These are phyloP conservation scores for Drosophila aldrichi DNA, from an alignment of 2,888 invertebrate species.

Conservation along the genomic window DNA sequence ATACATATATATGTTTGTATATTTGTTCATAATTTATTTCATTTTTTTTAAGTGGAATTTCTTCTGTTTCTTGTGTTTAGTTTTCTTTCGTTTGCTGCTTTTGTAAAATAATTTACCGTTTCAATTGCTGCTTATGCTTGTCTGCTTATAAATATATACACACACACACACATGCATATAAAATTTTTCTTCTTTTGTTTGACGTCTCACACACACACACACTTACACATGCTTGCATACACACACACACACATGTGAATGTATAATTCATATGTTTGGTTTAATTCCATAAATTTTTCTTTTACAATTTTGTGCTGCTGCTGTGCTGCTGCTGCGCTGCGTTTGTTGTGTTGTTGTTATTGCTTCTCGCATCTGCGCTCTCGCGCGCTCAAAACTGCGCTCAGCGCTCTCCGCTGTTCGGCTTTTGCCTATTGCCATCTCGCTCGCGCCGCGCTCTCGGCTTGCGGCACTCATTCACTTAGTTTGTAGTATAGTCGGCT, in stretches of 20 bases:
- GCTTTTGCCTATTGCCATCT: slow-evolving; percentile 3
- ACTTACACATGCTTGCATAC: not conserved
- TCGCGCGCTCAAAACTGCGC: slow-evolving; percentile 21
- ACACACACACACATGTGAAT: slow-evolving; percentile 41
- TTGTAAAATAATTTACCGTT: slow-evolving; percentile 82
- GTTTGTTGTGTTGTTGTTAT: slow-evolving; percentile 1
- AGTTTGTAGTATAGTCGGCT: slow-evolving; percentile 51
- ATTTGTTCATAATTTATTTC: slow-evolving; percentile 8
- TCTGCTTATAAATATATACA: slow-evolving; percentile 12
- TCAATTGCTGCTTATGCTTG: slow-evolving; percentile 63
- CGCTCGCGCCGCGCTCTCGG: slow-evolving; percentile 18
- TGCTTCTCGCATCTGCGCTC: slow-evolving; percentile 18
- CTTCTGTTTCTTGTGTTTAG: slow-evolving; percentile 45
- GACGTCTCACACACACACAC: slow-evolving; percentile 24
- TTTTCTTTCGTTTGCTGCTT: slow-evolving; percentile 63
- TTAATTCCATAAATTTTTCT: slow-evolving; percentile 77
- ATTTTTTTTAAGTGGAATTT: slow-evolving; percentile 48
- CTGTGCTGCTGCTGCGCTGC: slow-evolving; percentile 14
- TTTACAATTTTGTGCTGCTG: slow-evolving; percentile 66
- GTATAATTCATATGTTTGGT: slow-evolving; percentile 74
- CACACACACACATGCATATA: not conserved
- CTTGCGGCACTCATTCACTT: slow-evolving; percentile 44
- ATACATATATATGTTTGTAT: not conserved
- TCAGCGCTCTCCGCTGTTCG: not conserved
- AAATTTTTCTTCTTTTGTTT: slow-evolving; percentile 49